These are phyloP conservation scores for Zingel zingel DNA, from an alignment of 2,113 vertebrate genomes.

Conservation along the genomic window DNA sequence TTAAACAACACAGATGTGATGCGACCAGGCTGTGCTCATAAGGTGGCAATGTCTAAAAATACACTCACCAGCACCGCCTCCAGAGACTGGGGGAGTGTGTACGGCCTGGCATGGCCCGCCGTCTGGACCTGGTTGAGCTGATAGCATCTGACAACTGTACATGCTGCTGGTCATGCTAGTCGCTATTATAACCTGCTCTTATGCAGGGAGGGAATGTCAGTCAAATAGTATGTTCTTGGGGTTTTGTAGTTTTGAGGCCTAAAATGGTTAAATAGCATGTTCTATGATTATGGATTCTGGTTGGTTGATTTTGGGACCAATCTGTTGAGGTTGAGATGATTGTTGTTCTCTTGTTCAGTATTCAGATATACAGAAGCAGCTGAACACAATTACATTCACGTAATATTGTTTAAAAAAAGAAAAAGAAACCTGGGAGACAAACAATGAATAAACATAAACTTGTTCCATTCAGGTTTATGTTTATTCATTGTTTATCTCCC, in stretches of 20 bases:
- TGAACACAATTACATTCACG: neutral
- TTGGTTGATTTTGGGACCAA: neutral
- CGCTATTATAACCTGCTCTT: constrained; percentile 70
- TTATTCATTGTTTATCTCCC: too few relatives aligned
- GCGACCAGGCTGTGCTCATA: constrained; percentile 66
- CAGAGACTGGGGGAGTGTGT: constrained; percentile 57
- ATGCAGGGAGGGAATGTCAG: constrained; percentile 19
- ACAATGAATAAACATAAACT: neutral
- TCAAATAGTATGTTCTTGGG: constrained; percentile 8
- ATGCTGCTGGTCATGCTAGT: constrained; percentile 72
- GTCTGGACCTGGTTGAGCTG: constrained; percentile 71
- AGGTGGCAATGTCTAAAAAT: constrained; percentile 79
- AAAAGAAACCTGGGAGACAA: neutral
- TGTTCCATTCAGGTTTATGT: too few relatives aligned
- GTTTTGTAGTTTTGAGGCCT: constrained; percentile 12
- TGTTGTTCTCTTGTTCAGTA: neutral
- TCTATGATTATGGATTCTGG: neutral
- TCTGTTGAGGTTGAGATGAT: neutral
- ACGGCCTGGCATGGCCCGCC: constrained; percentile 52
- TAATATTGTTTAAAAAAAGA: neutral
- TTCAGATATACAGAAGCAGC: neutral
- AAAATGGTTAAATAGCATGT: neutral
- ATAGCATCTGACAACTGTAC: constrained; percentile 77
- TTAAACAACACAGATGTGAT: constrained; percentile 70
- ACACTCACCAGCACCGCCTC: constrained; percentile 63